These are phyloP conservation scores for Furnarius figulus DNA, from an alignment of 2,113 vertebrate species.

Conservation along the genomic window DNA sequence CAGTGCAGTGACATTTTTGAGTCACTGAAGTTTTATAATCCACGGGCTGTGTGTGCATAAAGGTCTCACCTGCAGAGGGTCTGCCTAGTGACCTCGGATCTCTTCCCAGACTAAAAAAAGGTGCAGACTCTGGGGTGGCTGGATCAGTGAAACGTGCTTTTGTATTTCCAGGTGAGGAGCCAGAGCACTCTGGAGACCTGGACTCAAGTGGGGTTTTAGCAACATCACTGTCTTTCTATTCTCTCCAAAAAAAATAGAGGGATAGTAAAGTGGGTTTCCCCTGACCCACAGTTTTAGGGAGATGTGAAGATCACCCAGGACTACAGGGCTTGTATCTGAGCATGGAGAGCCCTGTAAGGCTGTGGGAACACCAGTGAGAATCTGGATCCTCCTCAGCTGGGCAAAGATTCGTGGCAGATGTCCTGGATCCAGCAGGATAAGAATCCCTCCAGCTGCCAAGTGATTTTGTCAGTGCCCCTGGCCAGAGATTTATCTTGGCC, in stretches of 20 bases:
- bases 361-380: not conserved
- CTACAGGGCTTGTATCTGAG: not conserved
- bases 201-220: not conserved
- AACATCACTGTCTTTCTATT: not conserved
- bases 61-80: not conserved
- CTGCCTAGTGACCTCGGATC: not conserved
- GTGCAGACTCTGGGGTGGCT: too few species aligned
- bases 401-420: not conserved
- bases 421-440: not conserved
- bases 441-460: not conserved
- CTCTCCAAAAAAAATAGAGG: not conserved
- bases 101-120: not conserved
- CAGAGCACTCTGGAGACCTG: not conserved
- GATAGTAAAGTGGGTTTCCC: not conserved
- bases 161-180: not conserved
- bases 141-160: accelerated
- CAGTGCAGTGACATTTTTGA: not conserved
- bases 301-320: not conserved
- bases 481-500: conserved; percentile 23
- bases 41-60: not conserved
- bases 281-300: not conserved
- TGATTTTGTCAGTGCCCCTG: not conserved
- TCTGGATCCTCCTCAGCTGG: not conserved
- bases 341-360: not conserved
- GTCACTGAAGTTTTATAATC: accelerated